Percentiles rank a stretch among this genome's conserved stretches.
Conservation (phyloP, 2,113 vertebrate genomes). For the Odocoileus hemionus region DNA sequence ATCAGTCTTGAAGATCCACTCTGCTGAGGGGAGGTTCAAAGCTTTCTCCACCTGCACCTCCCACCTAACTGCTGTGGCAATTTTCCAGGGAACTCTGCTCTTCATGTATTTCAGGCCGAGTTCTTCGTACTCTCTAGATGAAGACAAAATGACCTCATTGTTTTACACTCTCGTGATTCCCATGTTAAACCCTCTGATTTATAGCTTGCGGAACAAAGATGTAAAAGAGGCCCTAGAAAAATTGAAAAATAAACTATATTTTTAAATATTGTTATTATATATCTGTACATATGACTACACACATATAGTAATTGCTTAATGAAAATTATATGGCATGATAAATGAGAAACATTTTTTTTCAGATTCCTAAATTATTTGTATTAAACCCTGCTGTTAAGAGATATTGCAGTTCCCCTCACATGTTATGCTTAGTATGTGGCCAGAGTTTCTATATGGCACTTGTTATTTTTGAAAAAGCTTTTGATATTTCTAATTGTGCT, state of each 20-base stretch:
- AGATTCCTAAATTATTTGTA: neutral
- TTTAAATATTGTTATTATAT: neutral
- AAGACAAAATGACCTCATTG: neutral
- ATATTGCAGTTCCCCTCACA: neutral
- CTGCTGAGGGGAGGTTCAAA: neutral
- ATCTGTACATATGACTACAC: neutral
- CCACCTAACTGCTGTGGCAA: neutral
- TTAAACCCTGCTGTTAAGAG: rapidly evolving
- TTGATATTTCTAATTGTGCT: neutral
- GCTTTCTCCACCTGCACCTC: rapidly evolving
- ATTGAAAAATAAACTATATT: neutral
- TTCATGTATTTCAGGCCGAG: rapidly evolving
- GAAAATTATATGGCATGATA: neutral
- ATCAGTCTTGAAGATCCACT: neutral
- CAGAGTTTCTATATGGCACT: neutral
- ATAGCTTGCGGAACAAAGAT: neutral
- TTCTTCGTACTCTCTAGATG: neutral
- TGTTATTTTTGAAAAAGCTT: neutral
- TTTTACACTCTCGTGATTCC: neutral
- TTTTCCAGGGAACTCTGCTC: neutral
- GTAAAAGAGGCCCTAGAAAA: neutral
- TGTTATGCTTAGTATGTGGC: neutral
- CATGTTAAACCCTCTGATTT: neutral
- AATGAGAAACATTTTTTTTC: neutral
- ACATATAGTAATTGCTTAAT: neutral